Percentiles rank a stretch among this genome's conserved stretches.
Evolutionary conservation across 2,888 invertebrate genomes (phyloP).

Genomic region (Hipparchia sbordonii): DNA sequence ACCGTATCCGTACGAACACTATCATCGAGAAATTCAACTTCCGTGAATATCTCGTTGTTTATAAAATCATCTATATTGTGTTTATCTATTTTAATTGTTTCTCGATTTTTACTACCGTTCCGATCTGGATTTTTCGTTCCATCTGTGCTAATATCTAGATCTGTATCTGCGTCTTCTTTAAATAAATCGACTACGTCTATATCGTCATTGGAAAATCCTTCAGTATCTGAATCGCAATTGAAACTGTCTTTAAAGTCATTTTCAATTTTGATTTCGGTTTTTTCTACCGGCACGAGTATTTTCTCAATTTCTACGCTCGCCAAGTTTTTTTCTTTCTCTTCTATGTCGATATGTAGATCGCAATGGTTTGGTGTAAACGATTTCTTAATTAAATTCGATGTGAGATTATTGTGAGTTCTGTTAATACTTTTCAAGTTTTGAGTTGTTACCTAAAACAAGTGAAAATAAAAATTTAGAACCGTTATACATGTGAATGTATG

Average conservation of each 20-base stretch:
- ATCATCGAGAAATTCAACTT: not conserved
- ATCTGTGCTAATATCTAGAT: not conserved
- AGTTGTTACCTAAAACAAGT: constrained; percentile 1
- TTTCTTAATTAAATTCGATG: not conserved
- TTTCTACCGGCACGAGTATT: not conserved
- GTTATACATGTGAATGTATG: not conserved
- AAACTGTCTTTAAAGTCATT: not conserved
- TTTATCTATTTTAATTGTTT: constrained; percentile 10
- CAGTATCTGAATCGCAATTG: not conserved
- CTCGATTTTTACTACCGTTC: not conserved
- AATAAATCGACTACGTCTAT: not conserved
- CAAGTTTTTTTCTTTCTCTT: not conserved
- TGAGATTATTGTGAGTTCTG: not conserved
- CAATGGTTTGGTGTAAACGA: not conserved
- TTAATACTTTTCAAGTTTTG: constrained; percentile 4
- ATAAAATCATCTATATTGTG: constrained; percentile 17
- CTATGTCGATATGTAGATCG: not conserved
- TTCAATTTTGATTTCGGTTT: constrained; percentile 5
- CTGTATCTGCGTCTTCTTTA: not conserved
- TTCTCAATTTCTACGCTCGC: not conserved
- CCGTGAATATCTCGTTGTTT: not conserved
- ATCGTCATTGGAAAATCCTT: not conserved
- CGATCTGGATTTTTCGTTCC: not conserved
- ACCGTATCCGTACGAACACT: not conserved
- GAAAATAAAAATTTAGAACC: not conserved